These are phyloP conservation scores for Pristionchus entomophagus DNA, from an alignment of 2,888 invertebrate species.

Conservation along the genomic window DNA sequence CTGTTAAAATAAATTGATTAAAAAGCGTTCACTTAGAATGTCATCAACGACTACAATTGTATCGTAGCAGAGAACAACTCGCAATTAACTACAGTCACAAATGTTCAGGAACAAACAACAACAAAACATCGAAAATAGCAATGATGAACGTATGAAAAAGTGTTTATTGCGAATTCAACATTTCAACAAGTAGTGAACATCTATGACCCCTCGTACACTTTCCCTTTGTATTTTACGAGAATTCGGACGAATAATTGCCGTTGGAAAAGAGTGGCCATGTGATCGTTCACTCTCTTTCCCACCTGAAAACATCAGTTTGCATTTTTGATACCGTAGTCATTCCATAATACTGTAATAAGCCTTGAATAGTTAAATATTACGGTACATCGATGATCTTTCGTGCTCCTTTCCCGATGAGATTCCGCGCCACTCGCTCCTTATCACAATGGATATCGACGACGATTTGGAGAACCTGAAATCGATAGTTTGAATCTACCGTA, in stretches of 20 bases:
- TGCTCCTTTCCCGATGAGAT: constrained; percentile 57
- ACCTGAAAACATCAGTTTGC: constrained; percentile 55
- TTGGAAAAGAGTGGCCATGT: constrained; percentile 64
- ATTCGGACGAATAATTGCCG: constrained; percentile 60
- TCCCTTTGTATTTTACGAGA: constrained; percentile 60
- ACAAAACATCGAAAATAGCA: too few species aligned
- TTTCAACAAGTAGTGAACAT: too few species aligned
- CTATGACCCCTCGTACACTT: constrained; percentile 53
- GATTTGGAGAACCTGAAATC: constrained; percentile 57
- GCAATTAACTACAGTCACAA: too few species aligned
- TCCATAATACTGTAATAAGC: neutral
- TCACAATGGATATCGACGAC: constrained; percentile 66
- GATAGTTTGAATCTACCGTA: neutral
- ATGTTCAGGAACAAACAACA: too few species aligned
- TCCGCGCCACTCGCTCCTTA: constrained; percentile 65
- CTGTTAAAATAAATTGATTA: too few species aligned
- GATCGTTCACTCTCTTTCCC: constrained; percentile 61
- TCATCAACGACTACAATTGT: too few species aligned
- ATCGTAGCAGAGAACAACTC: too few species aligned
- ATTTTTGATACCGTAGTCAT: neutral
- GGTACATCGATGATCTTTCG: constrained; percentile 42
- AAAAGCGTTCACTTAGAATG: too few species aligned
- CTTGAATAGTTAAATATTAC: neutral
- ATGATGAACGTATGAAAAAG: too few species aligned
- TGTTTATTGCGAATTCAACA: too few species aligned